phyloP scores from a whole-genome alignment of 2,113 vertebrate genomes.

The Lophotis ruficrista region DNA sequence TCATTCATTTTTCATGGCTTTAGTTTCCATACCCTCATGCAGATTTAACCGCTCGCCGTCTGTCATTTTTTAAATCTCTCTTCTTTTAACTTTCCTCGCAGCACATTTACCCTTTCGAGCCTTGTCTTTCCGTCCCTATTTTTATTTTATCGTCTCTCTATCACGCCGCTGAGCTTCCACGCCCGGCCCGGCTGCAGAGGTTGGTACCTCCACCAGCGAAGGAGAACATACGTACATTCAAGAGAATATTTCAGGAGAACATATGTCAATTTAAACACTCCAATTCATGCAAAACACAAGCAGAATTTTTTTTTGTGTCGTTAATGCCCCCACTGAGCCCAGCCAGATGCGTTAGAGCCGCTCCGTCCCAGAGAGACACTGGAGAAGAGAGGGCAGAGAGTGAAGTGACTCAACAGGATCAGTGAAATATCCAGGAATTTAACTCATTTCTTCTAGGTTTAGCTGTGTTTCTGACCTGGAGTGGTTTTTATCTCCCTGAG shows the following conservation, averaged over 20 bases:
- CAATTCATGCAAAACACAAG: fast-evolving
- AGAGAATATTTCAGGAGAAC: too few species aligned
- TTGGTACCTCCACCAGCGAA: background rate
- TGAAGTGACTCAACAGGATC: background rate
- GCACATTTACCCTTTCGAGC: background rate
- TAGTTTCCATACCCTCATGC: background rate
- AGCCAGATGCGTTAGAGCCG: background rate
- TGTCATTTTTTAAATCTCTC: background rate
- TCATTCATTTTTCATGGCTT: conserved; percentile 3
- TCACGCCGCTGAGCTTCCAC: fast-evolving
- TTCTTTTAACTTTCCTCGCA: background rate
- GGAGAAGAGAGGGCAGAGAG: background rate
- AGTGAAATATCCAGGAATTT: background rate
- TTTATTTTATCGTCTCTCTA: background rate
- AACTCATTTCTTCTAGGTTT: background rate
- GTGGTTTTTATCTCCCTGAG: background rate
- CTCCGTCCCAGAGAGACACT: background rate
- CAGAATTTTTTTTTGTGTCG: background rate
- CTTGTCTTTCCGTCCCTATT: background rate
- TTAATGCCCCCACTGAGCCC: background rate
- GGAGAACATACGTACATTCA: too few species aligned
- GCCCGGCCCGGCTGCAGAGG: too few species aligned
- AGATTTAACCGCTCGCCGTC: background rate
- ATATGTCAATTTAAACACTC: fast-evolving
- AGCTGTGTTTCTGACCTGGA: background rate